These are phyloP conservation scores for Neoscelio sp. DNA, from an alignment of 2,888 invertebrate genomes.

Conservation along the genomic window DNA sequence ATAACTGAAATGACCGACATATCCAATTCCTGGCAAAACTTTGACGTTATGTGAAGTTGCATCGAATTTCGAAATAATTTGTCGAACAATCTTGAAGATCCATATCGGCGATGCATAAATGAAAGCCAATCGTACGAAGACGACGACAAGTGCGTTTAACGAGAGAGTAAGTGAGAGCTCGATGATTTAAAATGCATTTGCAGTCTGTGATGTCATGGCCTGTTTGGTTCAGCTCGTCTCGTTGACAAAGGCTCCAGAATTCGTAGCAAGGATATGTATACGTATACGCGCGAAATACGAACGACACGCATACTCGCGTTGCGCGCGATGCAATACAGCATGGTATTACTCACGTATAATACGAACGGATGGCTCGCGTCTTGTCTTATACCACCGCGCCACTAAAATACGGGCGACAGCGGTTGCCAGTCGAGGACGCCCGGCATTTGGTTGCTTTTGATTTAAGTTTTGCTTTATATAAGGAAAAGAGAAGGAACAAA, in stretches of 20 bases:
- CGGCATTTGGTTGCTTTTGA: constrained; percentile 41
- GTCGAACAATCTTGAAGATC: neutral
- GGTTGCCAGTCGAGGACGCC: constrained; percentile 67
- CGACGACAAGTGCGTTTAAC: neutral
- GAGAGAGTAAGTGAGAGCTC: constrained; percentile 7
- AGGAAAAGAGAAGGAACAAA: constrained; percentile 52
- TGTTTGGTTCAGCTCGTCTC: constrained; percentile 50
- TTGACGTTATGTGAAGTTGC: constrained; percentile 17
- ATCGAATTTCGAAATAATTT: constrained; percentile 29
- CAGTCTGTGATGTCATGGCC: constrained; percentile 61
- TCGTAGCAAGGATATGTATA: constrained; percentile 53
- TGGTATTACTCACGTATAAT: constrained; percentile 56
- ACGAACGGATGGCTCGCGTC: constrained; percentile 58
- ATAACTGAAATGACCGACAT: constrained; percentile 1
- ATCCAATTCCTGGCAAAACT: constrained; percentile 8
- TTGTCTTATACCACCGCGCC: constrained; percentile 66
- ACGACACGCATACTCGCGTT: constrained; percentile 15
- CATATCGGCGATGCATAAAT: neutral
- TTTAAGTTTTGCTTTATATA: constrained; percentile 44
- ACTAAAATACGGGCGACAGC: constrained; percentile 65
- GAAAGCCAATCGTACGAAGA: neutral
- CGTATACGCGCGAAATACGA: constrained; percentile 11
- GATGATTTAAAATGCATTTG: constrained; percentile 36
- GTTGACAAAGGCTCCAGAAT: constrained; percentile 57
- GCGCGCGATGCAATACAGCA: constrained; percentile 29